These are phyloP conservation scores for Homarus americanus DNA, from an alignment of 1,140 invertebrate genomes.

Conservation along the genomic window DNA sequence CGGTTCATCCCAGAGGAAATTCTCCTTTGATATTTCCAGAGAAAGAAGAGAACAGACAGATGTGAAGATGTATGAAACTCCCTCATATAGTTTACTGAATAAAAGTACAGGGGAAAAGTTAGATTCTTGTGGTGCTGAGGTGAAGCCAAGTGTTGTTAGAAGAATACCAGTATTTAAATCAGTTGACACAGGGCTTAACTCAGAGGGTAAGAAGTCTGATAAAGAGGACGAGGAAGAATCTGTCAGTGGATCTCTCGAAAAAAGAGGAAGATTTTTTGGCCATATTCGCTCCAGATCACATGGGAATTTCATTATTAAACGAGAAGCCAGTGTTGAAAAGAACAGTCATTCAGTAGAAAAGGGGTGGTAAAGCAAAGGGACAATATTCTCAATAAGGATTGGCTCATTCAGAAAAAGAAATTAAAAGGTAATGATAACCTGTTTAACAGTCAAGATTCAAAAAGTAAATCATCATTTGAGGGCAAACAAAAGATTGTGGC, in stretches of 20 bases:
- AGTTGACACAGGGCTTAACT: conserved; percentile 6
- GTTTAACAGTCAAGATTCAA: conserved; percentile 39
- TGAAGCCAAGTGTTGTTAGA: conserved; percentile 36
- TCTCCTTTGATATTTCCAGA: neutral
- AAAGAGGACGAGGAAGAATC: neutral
- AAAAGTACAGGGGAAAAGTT: neutral
- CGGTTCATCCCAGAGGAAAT: neutral
- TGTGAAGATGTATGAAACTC: neutral
- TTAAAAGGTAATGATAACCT: conserved; percentile 47
- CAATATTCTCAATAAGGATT: conserved; percentile 12
- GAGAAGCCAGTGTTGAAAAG: conserved; percentile 44
- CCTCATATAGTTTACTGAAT: neutral
- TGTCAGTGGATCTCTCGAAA: conserved; percentile 9
- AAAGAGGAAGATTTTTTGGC: conserved; percentile 37
- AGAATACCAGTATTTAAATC: conserved; percentile 55
- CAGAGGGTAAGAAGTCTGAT: neutral
- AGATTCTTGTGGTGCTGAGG: neutral
- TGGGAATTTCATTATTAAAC: conserved; percentile 54
- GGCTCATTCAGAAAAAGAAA: conserved; percentile 20
- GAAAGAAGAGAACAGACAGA: neutral
- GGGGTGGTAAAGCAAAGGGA: neutral
- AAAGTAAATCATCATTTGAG: conserved; percentile 54
- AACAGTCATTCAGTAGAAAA: neutral
- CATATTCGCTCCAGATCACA: conserved; percentile 60
- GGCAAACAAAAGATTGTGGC: conserved; percentile 61